Conservation (phyloP, 2,113 vertebrate species). For the Cryptomyrus ogoouensis region DNA sequence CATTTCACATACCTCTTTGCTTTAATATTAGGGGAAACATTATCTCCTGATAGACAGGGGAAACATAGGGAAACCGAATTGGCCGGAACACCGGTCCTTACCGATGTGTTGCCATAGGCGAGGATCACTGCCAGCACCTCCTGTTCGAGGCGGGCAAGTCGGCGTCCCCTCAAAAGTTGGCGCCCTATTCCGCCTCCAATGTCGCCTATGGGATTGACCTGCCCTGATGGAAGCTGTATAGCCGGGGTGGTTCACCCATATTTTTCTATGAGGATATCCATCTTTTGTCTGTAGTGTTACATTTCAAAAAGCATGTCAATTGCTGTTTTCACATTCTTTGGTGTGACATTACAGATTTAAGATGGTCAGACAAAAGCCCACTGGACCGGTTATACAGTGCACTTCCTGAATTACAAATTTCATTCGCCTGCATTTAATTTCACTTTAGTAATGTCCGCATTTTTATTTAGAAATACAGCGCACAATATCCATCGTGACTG, state of each 20-base stretch:
- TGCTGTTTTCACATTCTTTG: slow-evolving; percentile 8
- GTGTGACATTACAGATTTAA: neutral
- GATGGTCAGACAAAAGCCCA: neutral
- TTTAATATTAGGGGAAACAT: too few relatives aligned
- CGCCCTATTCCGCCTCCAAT: neutral
- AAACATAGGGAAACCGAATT: too few relatives aligned
- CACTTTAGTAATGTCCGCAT: neutral
- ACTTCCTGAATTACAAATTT: neutral
- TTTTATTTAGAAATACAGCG: neutral
- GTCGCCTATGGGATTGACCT: neutral
- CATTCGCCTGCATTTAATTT: neutral
- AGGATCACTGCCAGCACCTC: neutral
- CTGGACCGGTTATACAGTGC: slow-evolving; percentile 7
- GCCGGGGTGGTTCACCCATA: neutral
- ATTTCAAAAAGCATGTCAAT: neutral
- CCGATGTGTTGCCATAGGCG: neutral
- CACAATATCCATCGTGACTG: neutral
- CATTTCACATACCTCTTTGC: too few relatives aligned
- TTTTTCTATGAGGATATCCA: neutral
- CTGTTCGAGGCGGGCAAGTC: neutral
- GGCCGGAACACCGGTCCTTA: neutral
- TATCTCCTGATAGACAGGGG: too few relatives aligned
- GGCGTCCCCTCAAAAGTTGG: neutral
- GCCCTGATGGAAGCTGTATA: neutral
- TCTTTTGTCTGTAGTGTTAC: neutral